Evolutionary conservation across 1,140 invertebrate genomes (phyloP), one percentile per base, ranked within the genome.

Genomic region (Vollenhovia emeryi): DNA sequence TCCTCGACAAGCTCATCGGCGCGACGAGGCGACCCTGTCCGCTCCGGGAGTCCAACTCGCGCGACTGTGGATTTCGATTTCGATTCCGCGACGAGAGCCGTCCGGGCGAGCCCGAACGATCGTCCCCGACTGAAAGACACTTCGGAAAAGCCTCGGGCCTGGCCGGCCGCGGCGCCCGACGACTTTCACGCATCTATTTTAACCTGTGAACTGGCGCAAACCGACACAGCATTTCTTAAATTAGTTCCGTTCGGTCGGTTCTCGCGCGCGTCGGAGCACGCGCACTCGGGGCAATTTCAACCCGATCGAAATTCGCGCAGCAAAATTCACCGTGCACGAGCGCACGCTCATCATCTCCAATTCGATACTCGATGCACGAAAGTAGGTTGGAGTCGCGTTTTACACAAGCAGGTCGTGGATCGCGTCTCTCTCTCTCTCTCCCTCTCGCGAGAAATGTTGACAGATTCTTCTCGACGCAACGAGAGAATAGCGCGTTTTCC

Each of bases 141-240:
- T 78, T 87, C 13, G 52, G 50, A 71, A 86, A 79, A 84, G 18
- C 33, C 52, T 83, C 60, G 30, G 57, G 36, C 60, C 69, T 69
- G 68, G 78, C 59, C 27, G n/a, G 30, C 24, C 78, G 50, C 78
- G 78, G 33, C 64, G 48, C 50, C 36, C 78, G 78, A 79, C 90
- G 90, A 92, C 92, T 94, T 94, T 94, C 93, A 92, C 93, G 91
- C 91, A 90, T 93, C 94, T 94, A 94, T 94, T 94, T 94, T 94
- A 94, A 93, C 92, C 91, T 91, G 89, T 90, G 91, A 94, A 94
- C 93, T 94, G 93, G 93, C 91, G 92, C 92, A 94, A 92, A 93
- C 83, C 90, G 84, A 92, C 91, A 92, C 90, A 93, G 89, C 91
- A 93, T 92, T 93, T 93, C 94, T 94, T 94, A 94, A 94, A 94